Percentiles rank a stretch among this genome's conserved stretches.
phyloP scores from a whole-genome alignment of 2,888 invertebrate species.

The Hemicrepidius hirtus region DNA sequence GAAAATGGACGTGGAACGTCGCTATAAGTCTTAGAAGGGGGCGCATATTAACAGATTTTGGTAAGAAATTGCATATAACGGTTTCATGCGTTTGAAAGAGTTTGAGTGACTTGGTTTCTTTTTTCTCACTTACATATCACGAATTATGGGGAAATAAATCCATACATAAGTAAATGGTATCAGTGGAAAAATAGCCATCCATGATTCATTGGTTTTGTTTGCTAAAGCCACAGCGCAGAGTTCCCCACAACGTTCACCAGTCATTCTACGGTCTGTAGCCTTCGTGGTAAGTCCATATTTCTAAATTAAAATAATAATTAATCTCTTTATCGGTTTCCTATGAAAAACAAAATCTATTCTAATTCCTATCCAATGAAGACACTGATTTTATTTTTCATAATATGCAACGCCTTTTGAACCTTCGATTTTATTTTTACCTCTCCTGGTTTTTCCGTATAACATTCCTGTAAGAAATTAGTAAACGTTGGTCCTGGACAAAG shows the following conservation, averaged over 20 bases:
- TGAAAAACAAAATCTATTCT: too few relatives aligned
- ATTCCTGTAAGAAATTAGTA: conserved; percentile 80
- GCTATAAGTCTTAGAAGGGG: too few relatives aligned
- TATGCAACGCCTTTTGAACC: too few relatives aligned
- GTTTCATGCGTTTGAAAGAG: too few relatives aligned
- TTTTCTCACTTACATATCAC: conserved; percentile 69
- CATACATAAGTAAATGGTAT: conserved; percentile 76
- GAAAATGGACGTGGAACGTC: too few relatives aligned
- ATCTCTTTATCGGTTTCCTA: too few relatives aligned
- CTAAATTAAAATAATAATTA: conserved; percentile 60
- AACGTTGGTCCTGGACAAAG: conserved; percentile 87
- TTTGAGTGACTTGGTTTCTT: too few relatives aligned
- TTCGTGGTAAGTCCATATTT: conserved; percentile 69
- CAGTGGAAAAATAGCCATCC: conserved; percentile 81
- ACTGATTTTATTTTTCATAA: too few relatives aligned
- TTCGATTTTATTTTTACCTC: conserved; percentile 70
- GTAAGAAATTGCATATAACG: too few relatives aligned
- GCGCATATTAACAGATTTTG: too few relatives aligned
- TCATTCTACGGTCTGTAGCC: conserved; percentile 73
- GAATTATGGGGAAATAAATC: conserved; percentile 76
- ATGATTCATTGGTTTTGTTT: conserved; percentile 78
- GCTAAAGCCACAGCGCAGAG: conserved; percentile 77
- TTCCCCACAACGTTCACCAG: conserved; percentile 75
- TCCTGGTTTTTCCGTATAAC: conserved; percentile 80
- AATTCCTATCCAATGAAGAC: too few relatives aligned